These are phyloP conservation scores for Crepidodera aurea DNA, from an alignment of 2,888 invertebrate genomes.

Conservation along the genomic window DNA sequence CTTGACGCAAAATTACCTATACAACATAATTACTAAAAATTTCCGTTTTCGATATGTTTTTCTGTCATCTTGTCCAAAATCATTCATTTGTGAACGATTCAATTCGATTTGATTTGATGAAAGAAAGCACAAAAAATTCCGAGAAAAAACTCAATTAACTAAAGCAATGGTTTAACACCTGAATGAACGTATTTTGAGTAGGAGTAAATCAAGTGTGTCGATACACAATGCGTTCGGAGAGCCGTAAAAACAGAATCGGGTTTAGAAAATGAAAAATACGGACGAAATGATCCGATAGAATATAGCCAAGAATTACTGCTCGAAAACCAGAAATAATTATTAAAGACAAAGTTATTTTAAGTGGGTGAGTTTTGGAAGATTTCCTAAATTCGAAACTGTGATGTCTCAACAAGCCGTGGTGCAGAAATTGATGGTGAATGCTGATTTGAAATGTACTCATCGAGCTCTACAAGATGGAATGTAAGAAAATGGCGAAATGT, in stretches of 20 bases:
- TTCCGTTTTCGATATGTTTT: conserved; percentile 2
- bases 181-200: conserved; percentile 34
- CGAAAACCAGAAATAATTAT: too few relatives aligned
- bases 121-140: conserved; percentile 18
- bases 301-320: too few relatives aligned
- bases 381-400: too few relatives aligned
- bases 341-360: too few relatives aligned
- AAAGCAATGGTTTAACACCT: conserved; percentile 36
- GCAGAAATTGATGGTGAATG: too few relatives aligned
- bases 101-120: conserved; percentile 19
- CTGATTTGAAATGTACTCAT: too few relatives aligned
- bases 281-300: too few relatives aligned
- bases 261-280: background rate
- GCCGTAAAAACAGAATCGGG: conserved; percentile 3
- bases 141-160: conserved; percentile 33
- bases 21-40: background rate
- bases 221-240: conserved; percentile 28
- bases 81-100: conserved; percentile 23
- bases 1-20: background rate
- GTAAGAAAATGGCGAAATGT: too few relatives aligned
- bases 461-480: too few relatives aligned
- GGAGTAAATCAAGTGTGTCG: conserved; percentile 37
- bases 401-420: too few relatives aligned
- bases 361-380: too few relatives aligned
- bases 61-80: conserved; percentile 1